Evolutionary conservation across 1,140 invertebrate genomes (phyloP), one percentile per base, ranked within the genome.

Genomic region (Drosophila serrata): DNA sequence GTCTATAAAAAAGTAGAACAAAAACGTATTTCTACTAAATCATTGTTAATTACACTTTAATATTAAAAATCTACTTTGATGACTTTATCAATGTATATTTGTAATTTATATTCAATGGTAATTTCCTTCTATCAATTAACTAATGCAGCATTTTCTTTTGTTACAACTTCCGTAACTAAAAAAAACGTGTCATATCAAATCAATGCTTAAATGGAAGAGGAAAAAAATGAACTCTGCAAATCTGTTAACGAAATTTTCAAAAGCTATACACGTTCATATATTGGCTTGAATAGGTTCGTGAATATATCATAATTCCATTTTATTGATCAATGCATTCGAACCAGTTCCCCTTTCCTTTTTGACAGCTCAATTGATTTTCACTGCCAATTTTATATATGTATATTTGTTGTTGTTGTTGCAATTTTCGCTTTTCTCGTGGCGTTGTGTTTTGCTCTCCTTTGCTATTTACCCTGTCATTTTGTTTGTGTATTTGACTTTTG

Each of bases 401-500:
- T 33, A 22, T 45, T 67, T n/a, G n/a, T n/a, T n/a, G n/a, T 64
- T 63, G 63, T 48, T 43, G 24, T 24, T 24, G 24, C 31, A 51
- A 46, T 74, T 77, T 53, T 62, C 46, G n/a, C 61, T 67, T 31
- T 62, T 68, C 35, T 51, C 60, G 58, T 68, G 43, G 57, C 57
- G 24, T 43, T 42, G 49, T 67, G 48, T 59, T 55, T 82, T 45
- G 24, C 42, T 22, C 24, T 60, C 49, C 43, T 72, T 45, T 53
- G 43, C 77, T 78, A 74, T 90, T 84, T 78, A 84, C 69, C 48
- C 63, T 84, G 62, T 73, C 69, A 85, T 84, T 77, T 69, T 79
- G 65, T 81, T 45, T 85, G 75, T 85, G 62, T 81, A 57, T 88
- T 90, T 90, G 79, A 81, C 78, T 90, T 90, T 90, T 51, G 43